A percentile compares a stretch with the other conserved stretches of the same genome.
phyloP scores from a whole-genome alignment of 2,888 invertebrate genomes.

The Euplexia lucipara region DNA sequence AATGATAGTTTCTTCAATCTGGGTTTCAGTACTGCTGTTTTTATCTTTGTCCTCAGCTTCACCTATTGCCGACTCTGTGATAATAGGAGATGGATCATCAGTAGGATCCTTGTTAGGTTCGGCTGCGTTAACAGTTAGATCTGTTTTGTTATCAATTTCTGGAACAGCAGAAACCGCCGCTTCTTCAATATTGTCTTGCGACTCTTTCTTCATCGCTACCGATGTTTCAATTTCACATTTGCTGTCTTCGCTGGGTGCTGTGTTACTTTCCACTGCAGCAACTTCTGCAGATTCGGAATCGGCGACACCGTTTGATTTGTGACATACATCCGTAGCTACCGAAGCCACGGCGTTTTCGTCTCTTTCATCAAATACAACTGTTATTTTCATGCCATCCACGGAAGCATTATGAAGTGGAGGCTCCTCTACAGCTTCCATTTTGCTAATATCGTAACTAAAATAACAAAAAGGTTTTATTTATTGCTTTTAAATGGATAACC shows the following conservation, averaged over 20 bases:
- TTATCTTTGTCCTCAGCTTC: slow-evolving; percentile 20
- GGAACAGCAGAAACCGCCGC: slow-evolving; percentile 23
- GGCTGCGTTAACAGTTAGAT: slow-evolving; percentile 16
- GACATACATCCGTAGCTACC: slow-evolving; percentile 76
- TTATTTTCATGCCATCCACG: slow-evolving; percentile 73
- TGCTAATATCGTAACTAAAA: slow-evolving; percentile 54
- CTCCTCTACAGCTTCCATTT: slow-evolving; percentile 72
- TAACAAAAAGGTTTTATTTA: slow-evolving; percentile 48
- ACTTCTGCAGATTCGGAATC: slow-evolving; percentile 67
- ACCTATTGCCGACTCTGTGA: slow-evolving; percentile 52
- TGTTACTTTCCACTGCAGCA: slow-evolving; percentile 49
- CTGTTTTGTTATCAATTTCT: slow-evolving; percentile 38
- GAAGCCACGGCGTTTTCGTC: slow-evolving; percentile 62
- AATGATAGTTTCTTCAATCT: slow-evolving; percentile 55
- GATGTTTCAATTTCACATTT: slow-evolving; percentile 44
- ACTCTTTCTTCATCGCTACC: slow-evolving; percentile 30
- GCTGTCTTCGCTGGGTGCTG: slow-evolving; percentile 43
- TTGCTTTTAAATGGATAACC: slow-evolving; percentile 59
- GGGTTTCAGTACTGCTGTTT: slow-evolving; percentile 17
- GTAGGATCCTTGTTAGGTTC: slow-evolving; percentile 18
- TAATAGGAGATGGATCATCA: slow-evolving; percentile 12
- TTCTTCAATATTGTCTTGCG: slow-evolving; percentile 36
- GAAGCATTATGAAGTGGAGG: slow-evolving; percentile 68
- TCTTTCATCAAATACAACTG: slow-evolving; percentile 66
- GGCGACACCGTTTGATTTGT: slow-evolving; percentile 83